A percentile compares a stretch with the other conserved stretches of the same genome.
phyloP scores from a whole-genome alignment of 1,140 invertebrate genomes.

The Drosophila watanabei region DNA sequence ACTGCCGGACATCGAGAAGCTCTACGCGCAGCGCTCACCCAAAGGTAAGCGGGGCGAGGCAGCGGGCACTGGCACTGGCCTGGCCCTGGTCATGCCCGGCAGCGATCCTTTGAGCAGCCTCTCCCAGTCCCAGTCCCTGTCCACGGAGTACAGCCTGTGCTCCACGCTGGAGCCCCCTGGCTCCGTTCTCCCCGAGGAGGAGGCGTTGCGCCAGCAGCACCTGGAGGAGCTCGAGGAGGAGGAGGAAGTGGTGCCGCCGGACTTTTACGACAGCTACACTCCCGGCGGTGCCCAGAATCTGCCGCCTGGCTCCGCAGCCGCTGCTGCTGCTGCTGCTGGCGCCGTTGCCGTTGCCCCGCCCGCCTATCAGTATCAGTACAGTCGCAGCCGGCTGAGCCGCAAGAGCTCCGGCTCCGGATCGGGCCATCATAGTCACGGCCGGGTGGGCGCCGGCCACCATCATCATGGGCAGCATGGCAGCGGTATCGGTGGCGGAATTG shows the following conservation, averaged over 20 bases:
- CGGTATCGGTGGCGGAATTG: slow-evolving; percentile 9
- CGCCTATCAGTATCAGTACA: slow-evolving; percentile 81
- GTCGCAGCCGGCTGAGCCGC: slow-evolving; percentile 73
- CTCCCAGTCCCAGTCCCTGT: slow-evolving; percentile 60
- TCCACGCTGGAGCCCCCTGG: slow-evolving; percentile 48
- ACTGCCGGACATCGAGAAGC: slow-evolving; percentile 78
- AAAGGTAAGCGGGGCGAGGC: slow-evolving; percentile 53
- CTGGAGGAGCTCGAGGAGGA: slow-evolving; percentile 35
- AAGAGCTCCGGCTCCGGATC: slow-evolving; percentile 64
- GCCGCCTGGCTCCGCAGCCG: slow-evolving; percentile 28
- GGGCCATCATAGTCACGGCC: slow-evolving; percentile 65
- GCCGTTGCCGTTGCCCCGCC: slow-evolving; percentile 39
- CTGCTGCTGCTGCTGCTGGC: slow-evolving; percentile 6
- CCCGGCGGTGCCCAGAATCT: slow-evolving; percentile 70
- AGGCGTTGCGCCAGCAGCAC: slow-evolving; percentile 18
- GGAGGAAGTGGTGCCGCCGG: slow-evolving; percentile 73
- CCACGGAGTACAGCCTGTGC: slow-evolving; percentile 72
- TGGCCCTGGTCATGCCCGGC: slow-evolving; percentile 64
- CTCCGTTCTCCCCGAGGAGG: slow-evolving; percentile 5
- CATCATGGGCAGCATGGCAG: slow-evolving; percentile 38
- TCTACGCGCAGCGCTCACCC: slow-evolving; percentile 76
- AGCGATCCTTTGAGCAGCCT: slow-evolving; percentile 68
- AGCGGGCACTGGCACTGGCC: slow-evolving; percentile 3
- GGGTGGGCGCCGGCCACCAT: slow-evolving; percentile 11
- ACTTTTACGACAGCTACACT: slow-evolving; percentile 79